Conservation (phyloP, 2,113 vertebrate genomes). For the Pagrus major region DNA sequence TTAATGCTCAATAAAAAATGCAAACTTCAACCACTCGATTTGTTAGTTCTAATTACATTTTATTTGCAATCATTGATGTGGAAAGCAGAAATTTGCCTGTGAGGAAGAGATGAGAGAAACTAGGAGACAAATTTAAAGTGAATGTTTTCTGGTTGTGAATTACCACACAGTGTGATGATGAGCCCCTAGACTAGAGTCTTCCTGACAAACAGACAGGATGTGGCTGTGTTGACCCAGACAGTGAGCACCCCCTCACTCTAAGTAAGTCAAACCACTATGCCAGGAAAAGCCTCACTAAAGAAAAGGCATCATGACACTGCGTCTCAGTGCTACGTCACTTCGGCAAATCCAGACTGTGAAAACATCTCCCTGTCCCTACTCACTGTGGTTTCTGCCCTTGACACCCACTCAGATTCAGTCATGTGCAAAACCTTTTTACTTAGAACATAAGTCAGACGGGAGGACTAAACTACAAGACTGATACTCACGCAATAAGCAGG, state of each 20-base stretch:
- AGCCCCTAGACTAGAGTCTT: background rate
- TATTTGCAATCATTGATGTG: background rate
- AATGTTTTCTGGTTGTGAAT: background rate
- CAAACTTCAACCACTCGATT: background rate
- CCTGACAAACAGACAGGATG: slow-evolving; percentile 49
- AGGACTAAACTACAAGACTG: background rate
- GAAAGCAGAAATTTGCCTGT: background rate
- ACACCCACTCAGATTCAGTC: background rate
- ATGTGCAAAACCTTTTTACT: background rate
- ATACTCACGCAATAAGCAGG: slow-evolving; percentile 93
- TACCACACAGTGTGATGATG: background rate
- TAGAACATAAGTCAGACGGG: background rate
- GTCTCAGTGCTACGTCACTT: slow-evolving; percentile 26
- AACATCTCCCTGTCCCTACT: background rate
- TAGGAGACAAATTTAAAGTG: background rate
- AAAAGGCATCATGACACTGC: slow-evolving; percentile 10
- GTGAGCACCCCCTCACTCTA: slow-evolving; percentile 1
- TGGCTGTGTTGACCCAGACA: slow-evolving; percentile 26
- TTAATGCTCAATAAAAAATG: background rate
- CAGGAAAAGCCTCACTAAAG: slow-evolving; percentile 31
- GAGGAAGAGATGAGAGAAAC: background rate
- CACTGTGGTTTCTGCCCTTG: background rate
- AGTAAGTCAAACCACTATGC: background rate
- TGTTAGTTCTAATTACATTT: background rate
- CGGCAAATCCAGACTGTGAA: slow-evolving; percentile 27